Evolutionary conservation across 2,797 vertebrate species (phyloP).

Genomic region (Myiotriccus ornatus): DNA sequence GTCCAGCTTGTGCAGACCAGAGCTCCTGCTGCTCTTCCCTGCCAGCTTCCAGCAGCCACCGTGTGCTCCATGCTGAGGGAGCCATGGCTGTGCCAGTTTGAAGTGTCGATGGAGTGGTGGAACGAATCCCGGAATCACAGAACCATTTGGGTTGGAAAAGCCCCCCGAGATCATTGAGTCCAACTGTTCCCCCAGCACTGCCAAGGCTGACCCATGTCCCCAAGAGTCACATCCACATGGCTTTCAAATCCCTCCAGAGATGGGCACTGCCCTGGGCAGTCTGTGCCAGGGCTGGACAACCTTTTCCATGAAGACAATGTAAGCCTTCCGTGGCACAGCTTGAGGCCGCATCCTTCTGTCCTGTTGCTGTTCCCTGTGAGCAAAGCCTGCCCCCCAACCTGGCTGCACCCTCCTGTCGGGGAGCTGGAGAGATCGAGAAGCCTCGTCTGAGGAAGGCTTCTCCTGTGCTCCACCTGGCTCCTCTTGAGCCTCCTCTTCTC

Average conservation of each 20-base stretch:
- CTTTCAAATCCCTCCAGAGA: background rate
- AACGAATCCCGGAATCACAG: background rate
- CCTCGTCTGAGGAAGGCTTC: too few relatives aligned
- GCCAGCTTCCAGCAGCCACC: background rate
- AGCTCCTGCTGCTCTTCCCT: background rate
- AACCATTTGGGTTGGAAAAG: background rate
- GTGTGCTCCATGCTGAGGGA: background rate
- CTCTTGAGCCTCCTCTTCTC: background rate
- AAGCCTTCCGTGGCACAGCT: background rate
- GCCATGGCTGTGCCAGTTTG: background rate
- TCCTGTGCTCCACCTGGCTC: background rate
- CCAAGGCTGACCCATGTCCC: rapidly evolving
- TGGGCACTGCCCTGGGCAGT: background rate
- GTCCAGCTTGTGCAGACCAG: background rate
- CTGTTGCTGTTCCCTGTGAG: background rate
- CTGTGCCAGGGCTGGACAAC: background rate
- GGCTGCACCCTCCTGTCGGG: background rate
- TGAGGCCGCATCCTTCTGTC: background rate
- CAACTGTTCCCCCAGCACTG: too few relatives aligned
- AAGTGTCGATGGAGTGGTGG: rapidly evolving
- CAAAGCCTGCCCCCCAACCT: background rate
- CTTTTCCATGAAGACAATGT: background rate
- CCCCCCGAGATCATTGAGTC: rapidly evolving
- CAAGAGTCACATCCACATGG: rapidly evolving
- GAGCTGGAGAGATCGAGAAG: background rate